Evolutionary conservation across 37 sponge, comb jelly and placozoan species (phyloP).

Genomic region (Theonella swinhoei): DNA sequence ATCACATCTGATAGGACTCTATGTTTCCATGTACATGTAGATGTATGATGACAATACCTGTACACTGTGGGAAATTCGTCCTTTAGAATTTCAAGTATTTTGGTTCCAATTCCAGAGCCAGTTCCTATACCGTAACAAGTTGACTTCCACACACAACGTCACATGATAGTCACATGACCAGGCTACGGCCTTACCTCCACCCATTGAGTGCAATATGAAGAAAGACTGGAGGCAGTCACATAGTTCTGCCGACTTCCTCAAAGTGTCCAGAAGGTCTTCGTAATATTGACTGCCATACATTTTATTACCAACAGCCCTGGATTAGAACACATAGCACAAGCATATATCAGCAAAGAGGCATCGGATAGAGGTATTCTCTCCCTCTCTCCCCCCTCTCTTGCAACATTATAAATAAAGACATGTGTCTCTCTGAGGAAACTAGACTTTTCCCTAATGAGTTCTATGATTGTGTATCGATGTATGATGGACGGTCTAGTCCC

Average conservation of each 20-base stretch:
- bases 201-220: constrained; percentile 97
- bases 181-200: constrained; percentile 77
- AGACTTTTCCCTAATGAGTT: too few relatives aligned
- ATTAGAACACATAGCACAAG: not conserved
- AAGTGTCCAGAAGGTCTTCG: constrained; percentile 79
- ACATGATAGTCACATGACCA: not conserved
- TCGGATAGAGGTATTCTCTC: too few relatives aligned
- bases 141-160: constrained; percentile 3
- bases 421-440: too few relatives aligned
- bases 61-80: constrained; percentile 94
- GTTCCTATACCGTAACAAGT: constrained; percentile 72
- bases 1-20: not conserved
- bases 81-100: constrained; percentile 73
- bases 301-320: constrained; percentile 92
- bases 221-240: constrained; percentile 97
- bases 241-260: constrained; percentile 84
- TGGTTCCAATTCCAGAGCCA: constrained; percentile 97
- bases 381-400: too few relatives aligned
- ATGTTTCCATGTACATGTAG: not conserved
- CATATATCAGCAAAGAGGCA: not conserved
- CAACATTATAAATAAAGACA: too few relatives aligned
- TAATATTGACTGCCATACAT: constrained; percentile 83
- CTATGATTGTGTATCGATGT: too few relatives aligned
- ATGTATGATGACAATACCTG: constrained; percentile 30
- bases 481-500: too few relatives aligned